Evolutionary conservation across 2,888 invertebrate genomes (phyloP).

Genomic region (Atrina japonica): DNA sequence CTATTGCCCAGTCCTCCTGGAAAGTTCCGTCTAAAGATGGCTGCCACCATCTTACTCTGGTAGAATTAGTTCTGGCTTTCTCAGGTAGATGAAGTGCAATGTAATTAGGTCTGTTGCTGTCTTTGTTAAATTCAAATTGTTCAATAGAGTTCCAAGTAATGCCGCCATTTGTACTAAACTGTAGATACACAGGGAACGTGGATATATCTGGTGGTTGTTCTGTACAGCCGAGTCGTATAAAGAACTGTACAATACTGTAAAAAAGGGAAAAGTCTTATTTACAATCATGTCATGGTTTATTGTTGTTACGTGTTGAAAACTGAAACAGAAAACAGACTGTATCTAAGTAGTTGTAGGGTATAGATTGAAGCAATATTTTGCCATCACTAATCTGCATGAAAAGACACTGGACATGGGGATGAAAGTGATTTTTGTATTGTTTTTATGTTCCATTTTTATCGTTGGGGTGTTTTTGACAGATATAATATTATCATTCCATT

Average conservation of each 20-base stretch:
- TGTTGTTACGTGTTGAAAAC: too few relatives aligned
- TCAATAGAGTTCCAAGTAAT: constrained; percentile 80
- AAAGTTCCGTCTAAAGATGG: constrained; percentile 75
- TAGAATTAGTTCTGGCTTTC: constrained; percentile 71
- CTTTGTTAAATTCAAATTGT: constrained; percentile 75
- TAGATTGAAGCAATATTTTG: too few relatives aligned
- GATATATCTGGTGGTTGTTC: constrained; percentile 56
- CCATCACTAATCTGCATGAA: too few relatives aligned
- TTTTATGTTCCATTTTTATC: too few relatives aligned
- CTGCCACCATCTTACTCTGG: constrained; percentile 79
- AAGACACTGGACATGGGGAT: too few relatives aligned
- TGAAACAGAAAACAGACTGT: too few relatives aligned
- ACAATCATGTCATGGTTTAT: neutral
- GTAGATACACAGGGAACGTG: constrained; percentile 78
- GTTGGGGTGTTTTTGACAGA: too few relatives aligned
- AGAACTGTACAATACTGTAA: constrained; percentile 80
- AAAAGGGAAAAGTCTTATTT: constrained; percentile 2
- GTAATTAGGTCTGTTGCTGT: constrained; percentile 70
- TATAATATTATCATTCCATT: too few relatives aligned
- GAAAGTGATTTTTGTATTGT: too few relatives aligned
- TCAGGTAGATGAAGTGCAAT: constrained; percentile 76
- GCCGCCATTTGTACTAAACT: constrained; percentile 80
- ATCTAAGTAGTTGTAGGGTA: too few relatives aligned
- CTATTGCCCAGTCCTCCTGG: constrained; percentile 80
- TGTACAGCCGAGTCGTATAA: constrained; percentile 76